Conservation (phyloP, 2,888 invertebrate species). For the Poecilobothrus nobilitatus region DNA sequence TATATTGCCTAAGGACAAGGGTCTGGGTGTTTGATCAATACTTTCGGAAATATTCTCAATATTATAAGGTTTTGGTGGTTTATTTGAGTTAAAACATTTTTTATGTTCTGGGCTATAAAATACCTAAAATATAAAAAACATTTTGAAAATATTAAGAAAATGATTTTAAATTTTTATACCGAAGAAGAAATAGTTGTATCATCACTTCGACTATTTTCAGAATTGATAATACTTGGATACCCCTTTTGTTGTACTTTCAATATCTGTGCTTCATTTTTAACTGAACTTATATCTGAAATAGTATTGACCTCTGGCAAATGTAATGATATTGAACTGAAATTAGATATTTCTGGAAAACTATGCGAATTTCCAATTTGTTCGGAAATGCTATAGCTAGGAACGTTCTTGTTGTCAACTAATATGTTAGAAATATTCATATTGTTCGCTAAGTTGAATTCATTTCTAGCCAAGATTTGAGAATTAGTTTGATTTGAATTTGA, state of each 20-base stretch:
- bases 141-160: background rate
- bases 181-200: constrained; percentile 32
- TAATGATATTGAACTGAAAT: constrained; percentile 31
- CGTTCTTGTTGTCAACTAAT: no score
- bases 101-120: constrained; percentile 32
- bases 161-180: background rate
- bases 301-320: constrained; percentile 29
- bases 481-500: background rate
- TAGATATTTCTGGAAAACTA: constrained; percentile 28
- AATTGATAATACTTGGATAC: background rate
- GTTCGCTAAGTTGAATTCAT: background rate
- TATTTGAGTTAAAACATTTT: background rate
- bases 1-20: constrained; percentile 30
- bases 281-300: constrained; percentile 28
- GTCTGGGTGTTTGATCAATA: constrained; percentile 26
- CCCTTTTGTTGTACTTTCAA: constrained; percentile 8
- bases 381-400: no score
- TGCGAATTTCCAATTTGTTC: constrained; percentile 17
- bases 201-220: constrained; percentile 25
- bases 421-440: background rate
- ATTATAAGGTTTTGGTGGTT: background rate
- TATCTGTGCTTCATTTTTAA: constrained; percentile 20
- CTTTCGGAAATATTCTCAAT: constrained; percentile 17
- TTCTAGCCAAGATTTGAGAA: background rate
- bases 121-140: constrained; percentile 13